Percentiles rank a stretch among this genome's conserved stretches.
Conservation (phyloP, 2,113 vertebrate species). For the Illadopsis cleaveri region DNA sequence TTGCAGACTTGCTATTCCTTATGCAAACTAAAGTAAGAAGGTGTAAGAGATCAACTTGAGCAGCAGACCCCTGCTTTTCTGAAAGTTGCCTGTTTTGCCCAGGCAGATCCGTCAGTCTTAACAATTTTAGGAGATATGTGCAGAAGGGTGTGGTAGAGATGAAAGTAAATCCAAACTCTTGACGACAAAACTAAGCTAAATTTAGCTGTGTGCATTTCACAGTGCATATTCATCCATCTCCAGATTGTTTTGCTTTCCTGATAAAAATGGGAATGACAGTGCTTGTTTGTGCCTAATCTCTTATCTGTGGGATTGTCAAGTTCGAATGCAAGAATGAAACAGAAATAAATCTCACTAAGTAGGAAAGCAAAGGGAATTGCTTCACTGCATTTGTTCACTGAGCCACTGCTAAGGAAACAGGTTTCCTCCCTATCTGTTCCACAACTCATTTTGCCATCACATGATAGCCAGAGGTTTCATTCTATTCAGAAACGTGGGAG, state of each 20-base stretch:
- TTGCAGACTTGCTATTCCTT: not conserved
- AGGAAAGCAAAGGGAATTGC: not conserved
- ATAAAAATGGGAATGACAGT: not conserved
- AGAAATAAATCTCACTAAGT: not conserved
- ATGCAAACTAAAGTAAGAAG: not conserved
- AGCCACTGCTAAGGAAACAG: not conserved
- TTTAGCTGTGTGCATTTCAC: not conserved
- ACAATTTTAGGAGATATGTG: not conserved
- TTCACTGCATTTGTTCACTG: not conserved
- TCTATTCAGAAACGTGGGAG: not conserved
- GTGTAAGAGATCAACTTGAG: not conserved
- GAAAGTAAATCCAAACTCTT: not conserved
- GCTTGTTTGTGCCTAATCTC: not conserved
- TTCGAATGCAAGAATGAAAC: not conserved
- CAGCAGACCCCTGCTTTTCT: not conserved
- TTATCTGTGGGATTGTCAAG: not conserved
- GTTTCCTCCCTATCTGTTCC: not conserved
- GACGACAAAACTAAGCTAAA: not conserved
- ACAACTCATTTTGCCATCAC: not conserved
- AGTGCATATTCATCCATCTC: not conserved
- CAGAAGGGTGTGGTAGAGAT: not conserved
- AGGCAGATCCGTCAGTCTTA: not conserved
- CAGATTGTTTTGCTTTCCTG: not conserved
- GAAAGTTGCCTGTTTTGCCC: not conserved
- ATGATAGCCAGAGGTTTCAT: not conserved